Conservation (phyloP, 2,888 invertebrate genomes). For the Napeogenes inachia region DNA sequence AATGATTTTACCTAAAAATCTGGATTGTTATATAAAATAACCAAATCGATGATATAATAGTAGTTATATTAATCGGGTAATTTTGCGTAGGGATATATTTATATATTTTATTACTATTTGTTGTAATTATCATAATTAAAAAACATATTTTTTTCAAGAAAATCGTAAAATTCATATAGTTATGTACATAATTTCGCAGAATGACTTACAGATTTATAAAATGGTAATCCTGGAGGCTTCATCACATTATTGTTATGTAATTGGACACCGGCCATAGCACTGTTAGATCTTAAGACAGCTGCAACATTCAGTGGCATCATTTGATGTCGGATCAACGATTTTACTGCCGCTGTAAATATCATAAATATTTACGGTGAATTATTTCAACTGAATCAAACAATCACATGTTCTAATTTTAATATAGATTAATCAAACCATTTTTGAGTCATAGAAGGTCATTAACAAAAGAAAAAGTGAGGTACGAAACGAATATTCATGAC, state of each 20-base stretch:
- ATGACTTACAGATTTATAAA: background rate
- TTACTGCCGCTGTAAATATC: background rate
- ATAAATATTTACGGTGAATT: background rate
- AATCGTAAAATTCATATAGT: background rate
- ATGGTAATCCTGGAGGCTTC: background rate
- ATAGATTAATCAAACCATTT: background rate
- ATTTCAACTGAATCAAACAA: background rate
- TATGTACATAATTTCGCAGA: background rate
- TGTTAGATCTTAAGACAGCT: background rate
- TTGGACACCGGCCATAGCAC: background rate
- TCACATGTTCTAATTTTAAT: background rate
- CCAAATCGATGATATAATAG: background rate
- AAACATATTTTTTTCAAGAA: background rate
- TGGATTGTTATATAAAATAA: background rate
- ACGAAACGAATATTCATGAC: too few relatives aligned
- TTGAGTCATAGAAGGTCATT: too few relatives aligned
- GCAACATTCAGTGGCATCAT: background rate
- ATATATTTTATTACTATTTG: background rate
- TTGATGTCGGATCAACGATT: background rate
- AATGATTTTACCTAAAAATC: constrained; percentile 16
- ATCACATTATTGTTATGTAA: background rate
- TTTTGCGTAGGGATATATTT: too few relatives aligned
- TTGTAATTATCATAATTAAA: background rate
- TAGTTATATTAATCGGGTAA: too few relatives aligned
- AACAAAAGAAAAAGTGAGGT: too few relatives aligned